Evolutionary conservation across 2,113 vertebrate genomes (phyloP), one percentile per base, ranked within the genome.

Genomic region (Crocuta crocuta): DNA sequence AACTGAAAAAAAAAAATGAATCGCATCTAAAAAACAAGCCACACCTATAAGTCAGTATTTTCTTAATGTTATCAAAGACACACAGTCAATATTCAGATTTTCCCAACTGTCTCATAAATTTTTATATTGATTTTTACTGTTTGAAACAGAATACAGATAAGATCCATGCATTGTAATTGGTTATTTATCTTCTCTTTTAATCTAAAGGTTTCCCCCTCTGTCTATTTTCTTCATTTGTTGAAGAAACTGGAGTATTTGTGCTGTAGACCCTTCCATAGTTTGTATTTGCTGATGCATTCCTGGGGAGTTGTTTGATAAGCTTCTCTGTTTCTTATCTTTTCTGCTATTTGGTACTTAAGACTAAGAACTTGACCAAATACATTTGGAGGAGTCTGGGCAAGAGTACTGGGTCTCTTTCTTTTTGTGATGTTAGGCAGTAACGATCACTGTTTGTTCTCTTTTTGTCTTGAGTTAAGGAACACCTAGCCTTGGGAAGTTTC

Each of bases 111-210:
- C 65, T 35, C 7, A 61, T 70, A 55, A 16, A 24, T 84, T 91
- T 83, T 91, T 91, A 43, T 31, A 50, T 58, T 43, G 81, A n/a
- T 85, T 94, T 96, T 45, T 79, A 95, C 2, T 92, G 5, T 74
- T 86, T 78, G 48, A 82, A 89, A 39, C 7, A 39, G 31, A 86
- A 68, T 33, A 24, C 7, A 74, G 7, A 24, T 48, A 87, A 87
- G 5, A 58, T 74, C 16, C 19, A 17, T 15, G 39, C 39, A 10
- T 35, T 76, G 13, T 23, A 83, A n/a, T 63, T 89, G 35, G 35
- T 39, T 93, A 53, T 82, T 24, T 70, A 19, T 89, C 50, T 90
- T 68, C 16, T 91, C 11, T 61, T 92, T 91, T 79, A 39, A 53
- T 70, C 19, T 90, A 2, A 7, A 68, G 9, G 2, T 43, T 68